These are phyloP conservation scores for Philaethria dido DNA, from an alignment of 2,888 invertebrate genomes.

Conservation along the genomic window DNA sequence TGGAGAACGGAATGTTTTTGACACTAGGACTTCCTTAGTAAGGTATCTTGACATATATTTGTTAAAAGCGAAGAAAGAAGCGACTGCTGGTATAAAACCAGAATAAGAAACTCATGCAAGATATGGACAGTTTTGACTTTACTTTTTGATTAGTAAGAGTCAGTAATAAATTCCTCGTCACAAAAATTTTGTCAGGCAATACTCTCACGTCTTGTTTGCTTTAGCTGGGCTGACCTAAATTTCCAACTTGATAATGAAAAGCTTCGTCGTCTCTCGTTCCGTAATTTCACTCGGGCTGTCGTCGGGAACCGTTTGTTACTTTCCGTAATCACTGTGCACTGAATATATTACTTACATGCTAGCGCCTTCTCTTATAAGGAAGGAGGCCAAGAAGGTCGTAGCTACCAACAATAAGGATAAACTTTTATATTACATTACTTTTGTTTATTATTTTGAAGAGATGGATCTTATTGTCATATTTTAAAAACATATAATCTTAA, in stretches of 20 bases:
- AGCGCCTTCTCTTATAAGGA: slow-evolving; percentile 26
- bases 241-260: slow-evolving; percentile 79
- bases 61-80: no score
- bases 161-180: slow-evolving; percentile 38
- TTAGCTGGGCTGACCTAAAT: slow-evolving; percentile 64
- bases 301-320: slow-evolving; percentile 66
- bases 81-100: not conserved
- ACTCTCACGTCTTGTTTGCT: slow-evolving; percentile 48
- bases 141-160: slow-evolving; percentile 33
- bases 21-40: no score
- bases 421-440: slow-evolving; percentile 9
- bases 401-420: not conserved
- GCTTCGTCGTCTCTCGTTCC: slow-evolving; percentile 60
- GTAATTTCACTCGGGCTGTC: slow-evolving; percentile 71
- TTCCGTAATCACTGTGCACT: slow-evolving; percentile 66
- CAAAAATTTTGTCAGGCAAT: slow-evolving; percentile 42
- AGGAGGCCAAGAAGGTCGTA: slow-evolving; percentile 6
- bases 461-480: not conserved
- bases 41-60: no score
- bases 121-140: not conserved
- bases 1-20: no score
- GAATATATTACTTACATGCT: slow-evolving; percentile 60
- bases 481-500: no score
- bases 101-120: not conserved
- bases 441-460: not conserved